A percentile compares a stretch with the other conserved stretches of the same genome.
phyloP scores from a whole-genome alignment of 1,140 invertebrate species.

The Drosophila tani region DNA sequence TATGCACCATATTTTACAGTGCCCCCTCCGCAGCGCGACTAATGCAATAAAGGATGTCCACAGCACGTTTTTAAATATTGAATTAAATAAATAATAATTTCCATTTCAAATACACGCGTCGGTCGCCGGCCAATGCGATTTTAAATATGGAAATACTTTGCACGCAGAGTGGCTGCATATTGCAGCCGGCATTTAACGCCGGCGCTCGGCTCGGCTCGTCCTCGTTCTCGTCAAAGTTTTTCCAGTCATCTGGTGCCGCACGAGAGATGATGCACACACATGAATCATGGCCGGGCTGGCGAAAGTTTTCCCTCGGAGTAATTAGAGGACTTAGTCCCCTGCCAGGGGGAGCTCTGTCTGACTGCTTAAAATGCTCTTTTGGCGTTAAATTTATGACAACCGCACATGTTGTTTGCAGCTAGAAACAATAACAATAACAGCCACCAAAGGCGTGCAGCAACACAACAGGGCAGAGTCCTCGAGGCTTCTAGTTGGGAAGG shows the following conservation, averaged over 20 bases:
- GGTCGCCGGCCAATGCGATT: conserved; percentile 39
- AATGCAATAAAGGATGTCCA: conserved; percentile 46
- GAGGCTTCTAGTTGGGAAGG: not conserved
- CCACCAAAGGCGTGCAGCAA: conserved; percentile 33
- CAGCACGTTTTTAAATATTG: conserved; percentile 72
- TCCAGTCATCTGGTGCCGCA: conserved; percentile 13
- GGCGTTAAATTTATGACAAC: conserved; percentile 79
- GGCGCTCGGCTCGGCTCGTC: conserved; percentile 24
- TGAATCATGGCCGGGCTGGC: conserved; percentile 22
- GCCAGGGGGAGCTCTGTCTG: conserved; percentile 38
- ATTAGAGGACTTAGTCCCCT: conserved; percentile 70
- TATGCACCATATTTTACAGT: conserved; percentile 32
- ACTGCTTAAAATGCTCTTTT: conserved; percentile 76
- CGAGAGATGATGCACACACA: conserved; percentile 8
- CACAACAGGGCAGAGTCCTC: conserved; percentile 3
- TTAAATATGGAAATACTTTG: conserved; percentile 54
- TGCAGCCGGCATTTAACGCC: conserved; percentile 29
- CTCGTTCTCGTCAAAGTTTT: conserved; percentile 47
- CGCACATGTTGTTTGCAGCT: conserved; percentile 73
- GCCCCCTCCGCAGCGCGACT: conserved; percentile 19
- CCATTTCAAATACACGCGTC: conserved; percentile 26
- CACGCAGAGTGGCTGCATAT: conserved; percentile 41
- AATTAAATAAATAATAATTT: conserved; percentile 79
- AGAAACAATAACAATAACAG: conserved; percentile 53
- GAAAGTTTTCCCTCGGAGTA: conserved; percentile 66